Evolutionary conservation across 2,797 vertebrate genomes (phyloP), one percentile per base, ranked within the genome.

Genomic region (Betta splendens): DNA sequence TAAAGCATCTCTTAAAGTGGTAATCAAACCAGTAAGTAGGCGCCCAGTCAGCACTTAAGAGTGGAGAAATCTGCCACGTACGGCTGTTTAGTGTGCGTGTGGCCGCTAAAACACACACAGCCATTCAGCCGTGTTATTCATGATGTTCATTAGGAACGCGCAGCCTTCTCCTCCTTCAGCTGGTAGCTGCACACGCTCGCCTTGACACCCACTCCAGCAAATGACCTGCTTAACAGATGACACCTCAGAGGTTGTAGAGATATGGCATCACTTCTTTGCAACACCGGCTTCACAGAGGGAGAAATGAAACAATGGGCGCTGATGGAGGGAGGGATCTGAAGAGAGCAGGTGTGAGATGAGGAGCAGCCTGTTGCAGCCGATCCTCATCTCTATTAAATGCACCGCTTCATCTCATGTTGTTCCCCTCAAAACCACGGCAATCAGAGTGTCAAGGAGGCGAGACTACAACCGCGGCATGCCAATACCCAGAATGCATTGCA

Each of bases 151-250:
- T 53, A 56, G 66, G 5, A 33, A 39, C 49, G 20, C 52, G 36
- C 33, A 5, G 18, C 18, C 18, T 18, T 15, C n/a, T 55, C 28
- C 40, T 17, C 9, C 12, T 17, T 8, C 1, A 9, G n/a, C n/a
- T 35, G 5, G 35, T 67, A 9, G 26, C 32, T 17, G 42, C 21
- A 9, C 25, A 28, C 20, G 3, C 47, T 47, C 11, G 32, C 20
- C 44, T 39, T 50, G 28, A 64, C 73, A 65, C 64, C 56, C 57
- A 61, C 67, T 85, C 17, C 10, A 68, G 71, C 62, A 70, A 76
- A 69, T 64, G 63, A 53, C 56, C 74, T 4, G 2, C 54, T 18
- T 37, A 33, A 62, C 55, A 75, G 63, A 52, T 53, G 43, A 72
- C 63, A 73, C 70, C 76, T 69, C 16, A 73, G 7, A 39, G 43